A percentile compares a stretch with the other conserved stretches of the same genome.
phyloP scores from a whole-genome alignment of 2,113 vertebrate species.

The Xiphophorus maculatus region DNA sequence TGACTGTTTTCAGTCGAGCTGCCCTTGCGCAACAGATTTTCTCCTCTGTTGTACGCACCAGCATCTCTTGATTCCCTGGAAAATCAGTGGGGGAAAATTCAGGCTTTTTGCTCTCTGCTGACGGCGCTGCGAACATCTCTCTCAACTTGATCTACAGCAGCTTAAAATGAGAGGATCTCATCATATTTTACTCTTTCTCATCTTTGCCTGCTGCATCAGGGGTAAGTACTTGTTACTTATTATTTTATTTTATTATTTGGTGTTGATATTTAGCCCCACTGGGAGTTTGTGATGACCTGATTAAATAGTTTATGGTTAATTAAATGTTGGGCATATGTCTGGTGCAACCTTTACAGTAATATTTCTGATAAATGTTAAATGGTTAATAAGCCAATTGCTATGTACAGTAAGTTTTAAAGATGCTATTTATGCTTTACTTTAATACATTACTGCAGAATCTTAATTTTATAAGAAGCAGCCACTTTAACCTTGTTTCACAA shows the following conservation, averaged over 20 bases:
- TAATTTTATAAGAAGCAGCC: too few species aligned
- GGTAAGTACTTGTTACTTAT: slow-evolving; percentile 56
- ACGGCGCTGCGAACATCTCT: background rate
- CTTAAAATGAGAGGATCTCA: slow-evolving; percentile 59
- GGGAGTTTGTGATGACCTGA: background rate
- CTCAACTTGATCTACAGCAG: background rate
- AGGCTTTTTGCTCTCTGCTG: slow-evolving; percentile 26
- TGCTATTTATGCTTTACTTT: too few species aligned
- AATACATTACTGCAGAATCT: too few species aligned
- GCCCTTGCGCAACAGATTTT: slow-evolving; percentile 62
- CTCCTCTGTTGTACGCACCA: slow-evolving; percentile 22
- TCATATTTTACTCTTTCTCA: slow-evolving; percentile 47
- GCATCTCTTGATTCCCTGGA: slow-evolving; percentile 24
- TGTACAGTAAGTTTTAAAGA: too few species aligned
- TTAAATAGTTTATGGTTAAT: background rate
- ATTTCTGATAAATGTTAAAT: background rate
- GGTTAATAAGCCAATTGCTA: background rate
- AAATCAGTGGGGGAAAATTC: slow-evolving; percentile 26
- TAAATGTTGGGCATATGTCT: background rate
- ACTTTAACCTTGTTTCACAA: too few species aligned
- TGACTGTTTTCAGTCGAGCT: slow-evolving; percentile 52
- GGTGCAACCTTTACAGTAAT: background rate
- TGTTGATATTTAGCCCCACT: background rate
- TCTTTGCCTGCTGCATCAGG: slow-evolving; percentile 40
- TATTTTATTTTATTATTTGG: slow-evolving; percentile 3